Evolutionary conservation across 2,113 vertebrate genomes (phyloP).

Genomic region (Suncus etruscus): DNA sequence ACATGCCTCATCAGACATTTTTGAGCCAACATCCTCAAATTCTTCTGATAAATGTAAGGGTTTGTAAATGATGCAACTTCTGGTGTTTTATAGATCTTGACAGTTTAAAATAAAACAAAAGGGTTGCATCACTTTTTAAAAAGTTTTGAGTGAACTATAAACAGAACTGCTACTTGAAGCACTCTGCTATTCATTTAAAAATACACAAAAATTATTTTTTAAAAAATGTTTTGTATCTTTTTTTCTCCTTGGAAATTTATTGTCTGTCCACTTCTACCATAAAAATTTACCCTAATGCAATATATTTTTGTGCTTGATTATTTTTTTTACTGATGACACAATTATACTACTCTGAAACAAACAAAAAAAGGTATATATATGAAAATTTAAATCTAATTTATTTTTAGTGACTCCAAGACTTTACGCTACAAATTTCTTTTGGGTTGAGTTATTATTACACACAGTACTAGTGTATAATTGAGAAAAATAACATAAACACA

Average conservation of each 20-base stretch:
- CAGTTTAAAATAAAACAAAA: conserved; percentile 66
- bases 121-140: conserved; percentile 42
- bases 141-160: conserved; percentile 64
- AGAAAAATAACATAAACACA: conserved; percentile 24
- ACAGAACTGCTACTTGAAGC: conserved; percentile 18
- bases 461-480: conserved; percentile 37
- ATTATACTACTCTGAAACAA: neutral
- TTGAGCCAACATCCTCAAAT: conserved; percentile 32
- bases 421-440: conserved; percentile 20
- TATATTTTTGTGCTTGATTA: conserved; percentile 35
- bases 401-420: conserved; percentile 3
- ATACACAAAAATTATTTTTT: conserved; percentile 5
- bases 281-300: conserved; percentile 43
- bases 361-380: conserved; percentile 25
- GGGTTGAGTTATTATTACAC: conserved; percentile 17
- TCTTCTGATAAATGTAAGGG: conserved; percentile 55
- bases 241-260: conserved; percentile 34
- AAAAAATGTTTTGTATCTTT: conserved; percentile 12
- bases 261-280: conserved; percentile 33
- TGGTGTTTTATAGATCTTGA: conserved; percentile 64
- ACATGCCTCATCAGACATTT: neutral
- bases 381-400: conserved; percentile 34
- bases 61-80: conserved; percentile 66
- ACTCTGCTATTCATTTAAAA: conserved; percentile 66
- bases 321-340: conserved; percentile 46